phyloP scores from a whole-genome alignment of 2,888 invertebrate species.

The Drosophila siamana region DNA sequence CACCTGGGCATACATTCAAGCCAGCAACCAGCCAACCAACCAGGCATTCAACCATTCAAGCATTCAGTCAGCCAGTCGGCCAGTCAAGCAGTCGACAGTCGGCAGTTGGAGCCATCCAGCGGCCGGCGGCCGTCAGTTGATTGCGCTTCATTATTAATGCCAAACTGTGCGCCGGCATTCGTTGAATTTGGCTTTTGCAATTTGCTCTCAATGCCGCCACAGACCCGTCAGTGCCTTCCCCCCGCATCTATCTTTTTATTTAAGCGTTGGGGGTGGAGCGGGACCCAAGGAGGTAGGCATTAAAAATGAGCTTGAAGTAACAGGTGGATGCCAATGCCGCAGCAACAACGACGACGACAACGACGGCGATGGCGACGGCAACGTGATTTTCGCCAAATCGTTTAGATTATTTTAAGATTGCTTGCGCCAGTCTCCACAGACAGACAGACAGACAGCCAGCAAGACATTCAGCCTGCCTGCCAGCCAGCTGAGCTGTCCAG shows the following conservation, averaged over 20 bases:
- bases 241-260: neutral
- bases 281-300: slow-evolving; percentile 51
- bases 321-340: slow-evolving; percentile 80
- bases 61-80: slow-evolving; percentile 35
- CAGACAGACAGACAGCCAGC: slow-evolving; percentile 18
- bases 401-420: slow-evolving; percentile 81
- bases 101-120: slow-evolving; percentile 47
- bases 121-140: slow-evolving; percentile 68
- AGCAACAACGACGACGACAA: slow-evolving; percentile 32
- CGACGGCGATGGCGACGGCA: slow-evolving; percentile 56
- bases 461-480: slow-evolving; percentile 7
- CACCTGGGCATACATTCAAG: slow-evolving; percentile 37
- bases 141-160: slow-evolving; percentile 84
- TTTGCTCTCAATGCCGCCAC: slow-evolving; percentile 81
- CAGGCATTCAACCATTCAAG: slow-evolving; percentile 10
- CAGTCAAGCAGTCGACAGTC: slow-evolving; percentile 23
- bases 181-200: slow-evolving; percentile 83
- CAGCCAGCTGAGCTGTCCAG: slow-evolving; percentile 35
- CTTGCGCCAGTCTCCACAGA: slow-evolving; percentile 74
- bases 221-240: slow-evolving; percentile 44
- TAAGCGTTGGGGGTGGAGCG: neutral
- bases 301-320: slow-evolving; percentile 81
- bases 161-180: slow-evolving; percentile 83
- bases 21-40: neutral
- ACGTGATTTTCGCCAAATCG: slow-evolving; percentile 82